Evolutionary conservation across 2,888 invertebrate genomes (phyloP), one percentile per base, ranked within the genome.

Genomic region (Atethmia centrago): DNA sequence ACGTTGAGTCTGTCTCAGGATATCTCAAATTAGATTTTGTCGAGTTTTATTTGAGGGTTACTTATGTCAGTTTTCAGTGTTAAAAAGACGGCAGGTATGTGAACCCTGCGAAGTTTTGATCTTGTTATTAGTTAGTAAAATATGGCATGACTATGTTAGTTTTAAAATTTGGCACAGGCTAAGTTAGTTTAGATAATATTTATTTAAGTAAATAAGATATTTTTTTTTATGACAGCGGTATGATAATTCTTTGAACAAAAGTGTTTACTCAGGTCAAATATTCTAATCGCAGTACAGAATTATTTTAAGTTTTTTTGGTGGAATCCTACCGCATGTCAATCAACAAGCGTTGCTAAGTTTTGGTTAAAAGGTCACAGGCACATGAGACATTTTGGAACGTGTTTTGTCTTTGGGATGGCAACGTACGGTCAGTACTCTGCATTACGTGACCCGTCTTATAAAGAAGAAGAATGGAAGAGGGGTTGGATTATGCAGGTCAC

Each of bases 21-120:
- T 81, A 75, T 81, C 65, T 77, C 82, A 64, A 66, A 74, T 79
- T 82, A 79, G 78, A 83, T 71, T 81, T 68, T 42, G 63, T 74
- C 19, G 62, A 66, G 55, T 71, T 82, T 85, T 70, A 78, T 85
- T 72, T 72, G 70, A 53, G 21, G 36, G 16, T 58, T n/a, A 42
- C 28, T 12, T 19, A 12, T 19, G 14, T 16, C 8, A 25, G 10
- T 2, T 14, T 3, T 56, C 16, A 19, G 42, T 45, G 21, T 40
- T 55, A 16, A 19, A 49, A 28, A 49, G 7, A 3, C 14, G 21
- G 40, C 21, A 14, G 45, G 16, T 45, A 19, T 53, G 8, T 25
- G 25, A 42, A 63, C 16, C 31, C 28, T 31, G 16, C 9, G 40
- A 40, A 45, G 19, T 55, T 56, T 31, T 31, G 5, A 31, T n/a